Evolutionary conservation across 2,113 vertebrate genomes (phyloP), one percentile per base, ranked within the genome.

Genomic region (Oreocharis arfaki): DNA sequence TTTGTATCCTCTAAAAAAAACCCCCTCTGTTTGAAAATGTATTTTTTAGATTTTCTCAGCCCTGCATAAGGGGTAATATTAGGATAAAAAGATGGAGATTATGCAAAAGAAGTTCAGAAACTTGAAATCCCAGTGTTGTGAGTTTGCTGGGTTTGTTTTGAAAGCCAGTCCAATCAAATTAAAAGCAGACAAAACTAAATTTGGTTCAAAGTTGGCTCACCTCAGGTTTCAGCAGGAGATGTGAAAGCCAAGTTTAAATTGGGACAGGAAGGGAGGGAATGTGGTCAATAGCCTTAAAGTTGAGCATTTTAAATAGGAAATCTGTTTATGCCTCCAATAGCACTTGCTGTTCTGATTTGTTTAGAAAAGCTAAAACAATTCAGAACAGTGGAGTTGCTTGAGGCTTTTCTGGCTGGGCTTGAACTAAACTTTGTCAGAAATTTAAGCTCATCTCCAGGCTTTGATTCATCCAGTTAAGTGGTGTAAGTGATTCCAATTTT

Each of bases 201-300:
- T 96, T 93, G 95, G 73, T 94, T 96, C 92, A 87, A 89, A 97
- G 90, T 90, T 96, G 93, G 90, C 95, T 96, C 88, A 96, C 96
- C 90, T 96, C 93, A 85, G 85, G 47, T 94, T 96, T 93, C 85
- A 95, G 92, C 87, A 77, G 76, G 42, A 94, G 93, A 83, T 96
- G 93, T 93, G 93, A 96, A 95, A 95, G 95, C 95, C 96, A 97
- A 96, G 95, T 96, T 96, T 97, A 96, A 96, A 95, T 96, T 96
- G 88, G 95, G 93, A 96, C 95, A 97, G 95, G 95, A 97, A 97
- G 96, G 93, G 95, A 96, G 95, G 96, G 96, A 96, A 96, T 96
- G 93, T 96, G 96, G 95, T 97, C 93, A 97, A 95, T 96, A 97
- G 95, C 85, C 90, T 96, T 95, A 94, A 95, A 96, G 95, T 84